Evolutionary conservation across 2,113 vertebrate genomes (phyloP).

Genomic region (Paradoxurus hermaphroditus): DNA sequence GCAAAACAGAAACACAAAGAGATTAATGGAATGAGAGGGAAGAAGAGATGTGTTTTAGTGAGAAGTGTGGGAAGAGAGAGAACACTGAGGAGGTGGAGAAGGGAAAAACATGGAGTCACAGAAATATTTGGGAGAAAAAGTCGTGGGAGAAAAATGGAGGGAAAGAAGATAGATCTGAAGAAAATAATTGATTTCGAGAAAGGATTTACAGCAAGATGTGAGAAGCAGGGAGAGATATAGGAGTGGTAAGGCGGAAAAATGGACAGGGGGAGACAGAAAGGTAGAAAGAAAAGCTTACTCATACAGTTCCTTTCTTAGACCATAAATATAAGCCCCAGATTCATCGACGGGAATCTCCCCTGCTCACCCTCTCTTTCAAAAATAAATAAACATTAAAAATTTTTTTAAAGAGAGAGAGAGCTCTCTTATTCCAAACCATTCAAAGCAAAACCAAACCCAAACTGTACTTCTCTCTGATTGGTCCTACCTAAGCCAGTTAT

Average conservation of each 20-base stretch:
- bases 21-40: background rate
- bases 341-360: background rate
- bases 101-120: background rate
- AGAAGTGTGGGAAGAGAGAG: background rate
- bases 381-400: too few species aligned
- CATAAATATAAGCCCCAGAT: background rate
- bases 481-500: background rate
- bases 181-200: background rate
- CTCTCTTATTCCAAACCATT: background rate
- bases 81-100: background rate
- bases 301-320: background rate
- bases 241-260: background rate
- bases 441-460: background rate
- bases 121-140: background rate
- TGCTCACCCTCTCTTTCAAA: too few species aligned
- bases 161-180: background rate
- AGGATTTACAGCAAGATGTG: background rate
- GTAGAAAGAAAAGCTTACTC: background rate
- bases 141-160: background rate
- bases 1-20: background rate
- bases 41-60: background rate
- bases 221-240: background rate
- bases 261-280: background rate
- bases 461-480: background rate
- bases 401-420: background rate